Conservation (phyloP, 2,888 invertebrate genomes). For the Drosophila pegasa region DNA sequence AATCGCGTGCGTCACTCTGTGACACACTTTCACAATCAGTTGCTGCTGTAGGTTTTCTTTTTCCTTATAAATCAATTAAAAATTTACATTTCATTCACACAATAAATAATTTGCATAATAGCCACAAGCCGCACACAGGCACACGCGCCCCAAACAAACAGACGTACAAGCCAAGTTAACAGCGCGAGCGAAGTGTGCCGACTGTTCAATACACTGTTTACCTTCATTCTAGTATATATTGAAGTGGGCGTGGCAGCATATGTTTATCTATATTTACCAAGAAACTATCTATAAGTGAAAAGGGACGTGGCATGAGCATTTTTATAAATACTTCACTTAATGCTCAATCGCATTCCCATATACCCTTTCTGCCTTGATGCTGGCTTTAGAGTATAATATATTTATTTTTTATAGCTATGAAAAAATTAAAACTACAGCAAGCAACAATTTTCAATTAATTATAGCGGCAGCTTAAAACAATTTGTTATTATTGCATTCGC, state of each 20-base stretch:
- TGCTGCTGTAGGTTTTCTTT: background rate
- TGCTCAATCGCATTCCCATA: no score
- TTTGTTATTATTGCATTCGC: slow-evolving; percentile 10
- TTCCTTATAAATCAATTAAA: slow-evolving; percentile 68
- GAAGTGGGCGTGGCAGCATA: no score
- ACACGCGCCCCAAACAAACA: slow-evolving; percentile 16
- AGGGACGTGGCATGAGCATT: background rate
- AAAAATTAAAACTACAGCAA: background rate
- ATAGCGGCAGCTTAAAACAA: slow-evolving; percentile 38
- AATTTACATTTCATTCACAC: slow-evolving; percentile 73
- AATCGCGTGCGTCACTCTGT: slow-evolving; percentile 51
- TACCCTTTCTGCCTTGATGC: background rate
- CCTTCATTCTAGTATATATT: no score
- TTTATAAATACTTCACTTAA: background rate
- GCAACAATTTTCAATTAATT: slow-evolving; percentile 64
- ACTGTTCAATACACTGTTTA: slow-evolving; percentile 1
- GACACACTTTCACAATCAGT: slow-evolving; percentile 53
- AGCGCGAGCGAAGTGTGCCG: background rate
- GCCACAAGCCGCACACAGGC: slow-evolving; percentile 39
- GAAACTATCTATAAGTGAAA: background rate
- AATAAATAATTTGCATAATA: slow-evolving; percentile 71
- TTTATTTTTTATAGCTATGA: background rate
- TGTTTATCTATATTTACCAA: background rate
- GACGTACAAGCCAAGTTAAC: background rate
- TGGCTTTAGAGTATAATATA: background rate